Evolutionary conservation across 37 sponge, comb jelly and placozoan species (phyloP).

Genomic region (Ianthella basta): DNA sequence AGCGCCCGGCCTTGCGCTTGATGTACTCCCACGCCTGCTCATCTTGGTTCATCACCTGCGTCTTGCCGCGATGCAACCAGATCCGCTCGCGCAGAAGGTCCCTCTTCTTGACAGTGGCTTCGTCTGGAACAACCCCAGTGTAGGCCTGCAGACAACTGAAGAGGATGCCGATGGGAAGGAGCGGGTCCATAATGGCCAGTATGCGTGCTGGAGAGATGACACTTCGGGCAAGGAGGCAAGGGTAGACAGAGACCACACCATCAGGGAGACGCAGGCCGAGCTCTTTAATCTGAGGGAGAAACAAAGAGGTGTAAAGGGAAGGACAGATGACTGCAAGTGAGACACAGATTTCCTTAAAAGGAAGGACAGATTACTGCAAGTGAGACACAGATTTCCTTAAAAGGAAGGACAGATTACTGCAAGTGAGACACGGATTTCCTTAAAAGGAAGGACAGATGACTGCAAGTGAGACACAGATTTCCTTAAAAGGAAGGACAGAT

Average conservation of each 20-base stretch:
- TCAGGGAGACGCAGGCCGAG: constrained; percentile 84
- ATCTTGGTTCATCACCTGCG: background rate
- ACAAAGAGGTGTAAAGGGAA: background rate
- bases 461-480: too few relatives aligned
- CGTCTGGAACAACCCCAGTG: constrained; percentile 32
- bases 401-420: too few relatives aligned
- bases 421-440: too few relatives aligned
- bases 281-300: constrained; percentile 33
- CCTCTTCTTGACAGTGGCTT: constrained; percentile 36
- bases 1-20: background rate
- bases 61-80: constrained; percentile 20
- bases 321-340: too few relatives aligned
- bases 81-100: constrained; percentile 30
- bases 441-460: too few relatives aligned
- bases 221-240: constrained; percentile 28
- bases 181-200: constrained; percentile 81
- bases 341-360: too few relatives aligned
- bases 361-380: too few relatives aligned
- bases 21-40: background rate
- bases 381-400: too few relatives aligned
- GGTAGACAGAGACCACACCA: constrained; percentile 79
- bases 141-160: constrained; percentile 84
- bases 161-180: constrained; percentile 86
- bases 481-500: too few relatives aligned
- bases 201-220: constrained; percentile 83